phyloP scores from a whole-genome alignment of 1,140 invertebrate genomes.

The Cotesia chilonis region DNA sequence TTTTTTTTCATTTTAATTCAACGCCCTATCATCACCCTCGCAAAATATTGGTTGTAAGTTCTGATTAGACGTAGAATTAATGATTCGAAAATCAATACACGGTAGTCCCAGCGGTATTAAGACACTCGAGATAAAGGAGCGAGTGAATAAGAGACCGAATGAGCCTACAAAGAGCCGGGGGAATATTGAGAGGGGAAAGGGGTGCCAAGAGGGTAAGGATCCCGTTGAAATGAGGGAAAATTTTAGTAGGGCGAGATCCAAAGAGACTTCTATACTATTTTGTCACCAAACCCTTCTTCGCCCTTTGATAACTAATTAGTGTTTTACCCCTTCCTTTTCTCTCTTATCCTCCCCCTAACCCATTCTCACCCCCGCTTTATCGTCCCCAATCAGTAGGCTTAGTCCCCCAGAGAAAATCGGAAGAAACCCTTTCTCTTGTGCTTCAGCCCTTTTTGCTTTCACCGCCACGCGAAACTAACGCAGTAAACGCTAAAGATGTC shows the following conservation, averaged over 20 bases:
- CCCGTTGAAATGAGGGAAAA: constrained; percentile 26
- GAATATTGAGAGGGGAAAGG: constrained; percentile 31
- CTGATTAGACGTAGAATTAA: constrained; percentile 67
- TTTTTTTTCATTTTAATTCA: constrained; percentile 27
- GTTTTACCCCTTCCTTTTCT: constrained; percentile 56
- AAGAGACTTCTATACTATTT: constrained; percentile 56
- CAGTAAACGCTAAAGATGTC: too few species aligned
- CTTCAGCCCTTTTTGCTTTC: too few species aligned
- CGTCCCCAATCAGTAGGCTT: too few species aligned
- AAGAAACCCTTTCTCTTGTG: too few species aligned
- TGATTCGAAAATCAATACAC: constrained; percentile 67
- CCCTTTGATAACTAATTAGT: constrained; percentile 68
- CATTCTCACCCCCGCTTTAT: constrained; percentile 28
- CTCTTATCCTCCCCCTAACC: constrained; percentile 35
- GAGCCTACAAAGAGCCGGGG: constrained; percentile 27
- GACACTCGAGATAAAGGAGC: constrained; percentile 44
- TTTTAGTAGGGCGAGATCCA: constrained; percentile 18
- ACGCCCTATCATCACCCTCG: constrained; percentile 17
- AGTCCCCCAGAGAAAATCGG: too few species aligned
- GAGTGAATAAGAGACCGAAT: constrained; percentile 21
- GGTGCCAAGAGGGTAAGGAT: constrained; percentile 22
- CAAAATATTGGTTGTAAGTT: constrained; percentile 55
- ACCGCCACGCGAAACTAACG: too few species aligned
- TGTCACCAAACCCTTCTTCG: constrained; percentile 62
- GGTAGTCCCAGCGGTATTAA: constrained; percentile 53